phyloP scores from a whole-genome alignment of 2,888 invertebrate genomes.

The Uloborus plumipes region DNA sequence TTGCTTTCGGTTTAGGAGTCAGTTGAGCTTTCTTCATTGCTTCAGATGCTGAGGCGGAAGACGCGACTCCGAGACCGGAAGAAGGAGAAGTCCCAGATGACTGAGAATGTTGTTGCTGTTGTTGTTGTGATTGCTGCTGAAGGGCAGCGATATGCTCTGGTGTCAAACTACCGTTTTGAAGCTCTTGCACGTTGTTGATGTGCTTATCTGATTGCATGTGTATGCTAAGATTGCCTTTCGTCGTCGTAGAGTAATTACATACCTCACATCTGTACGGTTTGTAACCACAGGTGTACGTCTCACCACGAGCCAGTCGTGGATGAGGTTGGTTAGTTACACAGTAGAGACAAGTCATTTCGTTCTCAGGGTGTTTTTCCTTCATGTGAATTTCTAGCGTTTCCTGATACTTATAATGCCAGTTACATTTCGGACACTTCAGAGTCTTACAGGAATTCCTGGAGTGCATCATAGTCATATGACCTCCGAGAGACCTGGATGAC shows the following conservation, averaged over 20 bases:
- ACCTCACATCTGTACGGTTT: constrained; percentile 98
- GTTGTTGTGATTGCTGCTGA: constrained; percentile 69
- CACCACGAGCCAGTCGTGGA: constrained; percentile 96
- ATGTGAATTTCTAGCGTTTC: constrained; percentile 99
- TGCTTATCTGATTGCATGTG: constrained; percentile 99
- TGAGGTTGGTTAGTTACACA: constrained; percentile 98
- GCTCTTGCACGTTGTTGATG: constrained; percentile 98
- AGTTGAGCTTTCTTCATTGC: constrained; percentile 58
- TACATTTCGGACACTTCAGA: constrained; percentile 99
- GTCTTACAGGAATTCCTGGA: constrained; percentile 99
- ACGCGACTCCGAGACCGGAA: constrained; percentile 68
- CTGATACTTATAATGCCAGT: constrained; percentile 99
- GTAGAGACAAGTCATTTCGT: constrained; percentile 96
- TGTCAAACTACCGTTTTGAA: constrained; percentile 85
- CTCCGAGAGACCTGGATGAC: constrained; percentile 82
- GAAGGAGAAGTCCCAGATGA: constrained; percentile 42
- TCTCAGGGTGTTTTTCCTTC: constrained; percentile 99
- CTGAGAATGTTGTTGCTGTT: constrained; percentile 68
- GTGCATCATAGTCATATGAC: constrained; percentile 82
- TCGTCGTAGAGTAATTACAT: constrained; percentile 99
- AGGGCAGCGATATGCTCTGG: constrained; percentile 68
- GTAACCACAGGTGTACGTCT: constrained; percentile 99
- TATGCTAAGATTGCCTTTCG: constrained; percentile 99
- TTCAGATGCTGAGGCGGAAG: constrained; percentile 43
- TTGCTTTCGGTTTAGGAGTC: constrained; percentile 86